These are phyloP conservation scores for Taurulus bubalis DNA, from an alignment of 2,113 vertebrate genomes.

Conservation along the genomic window DNA sequence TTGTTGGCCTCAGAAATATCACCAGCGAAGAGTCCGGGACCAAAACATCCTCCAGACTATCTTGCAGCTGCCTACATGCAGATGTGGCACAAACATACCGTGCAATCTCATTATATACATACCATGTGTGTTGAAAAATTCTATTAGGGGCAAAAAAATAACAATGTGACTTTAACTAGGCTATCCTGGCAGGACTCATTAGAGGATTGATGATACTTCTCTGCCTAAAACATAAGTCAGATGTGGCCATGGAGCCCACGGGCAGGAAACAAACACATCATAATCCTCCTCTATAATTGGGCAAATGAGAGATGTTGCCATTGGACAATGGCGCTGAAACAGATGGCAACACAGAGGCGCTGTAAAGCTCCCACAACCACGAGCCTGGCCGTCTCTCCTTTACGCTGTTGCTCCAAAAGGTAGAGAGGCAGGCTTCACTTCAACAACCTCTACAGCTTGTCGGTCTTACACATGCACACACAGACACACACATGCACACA, in stretches of 20 bases:
- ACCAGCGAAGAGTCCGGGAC: neutral
- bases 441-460: slow-evolving; percentile 35
- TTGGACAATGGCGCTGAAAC: slow-evolving; percentile 65
- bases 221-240: slow-evolving; percentile 64
- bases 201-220: slow-evolving; percentile 51
- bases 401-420: slow-evolving; percentile 40
- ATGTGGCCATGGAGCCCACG: slow-evolving; percentile 57
- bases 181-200: slow-evolving; percentile 55
- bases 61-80: neutral
- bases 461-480: neutral
- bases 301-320: slow-evolving; percentile 73
- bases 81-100: slow-evolving; percentile 1
- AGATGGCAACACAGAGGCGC: slow-evolving; percentile 66
- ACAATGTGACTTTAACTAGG: slow-evolving; percentile 47
- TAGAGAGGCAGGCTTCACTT: slow-evolving; percentile 42
- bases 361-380: slow-evolving; percentile 49
- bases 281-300: slow-evolving; percentile 73
- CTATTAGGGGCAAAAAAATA: slow-evolving; percentile 33
- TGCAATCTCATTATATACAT: slow-evolving; percentile 12
- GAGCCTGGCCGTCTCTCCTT: slow-evolving; percentile 31
- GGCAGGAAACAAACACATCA: slow-evolving; percentile 70
- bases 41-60: neutral
- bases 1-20: slow-evolving; percentile 2
- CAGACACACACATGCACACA: slow-evolving; percentile 19
- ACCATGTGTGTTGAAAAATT: slow-evolving; percentile 22